A percentile compares a stretch with the other conserved stretches of the same genome.
Evolutionary conservation across 1,140 invertebrate species (phyloP).

Genomic region (Rhopalosiphum padi): DNA sequence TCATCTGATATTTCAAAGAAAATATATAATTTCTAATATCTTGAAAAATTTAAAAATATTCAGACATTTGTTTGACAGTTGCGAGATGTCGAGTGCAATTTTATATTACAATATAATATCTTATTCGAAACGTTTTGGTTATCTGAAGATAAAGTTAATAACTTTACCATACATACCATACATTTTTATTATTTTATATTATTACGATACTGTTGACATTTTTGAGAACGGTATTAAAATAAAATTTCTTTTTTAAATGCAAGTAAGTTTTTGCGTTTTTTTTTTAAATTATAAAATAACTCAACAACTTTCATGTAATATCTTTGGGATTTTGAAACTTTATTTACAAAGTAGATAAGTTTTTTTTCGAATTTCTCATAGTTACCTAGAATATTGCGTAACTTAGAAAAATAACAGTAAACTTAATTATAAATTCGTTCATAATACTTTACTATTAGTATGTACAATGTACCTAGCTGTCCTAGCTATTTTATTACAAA

Average conservation of each 20-base stretch:
- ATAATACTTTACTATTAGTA: neutral
- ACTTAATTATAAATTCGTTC: neutral
- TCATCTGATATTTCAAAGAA: neutral
- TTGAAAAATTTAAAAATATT: neutral
- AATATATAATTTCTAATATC: neutral
- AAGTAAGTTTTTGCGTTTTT: neutral
- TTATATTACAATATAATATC: neutral
- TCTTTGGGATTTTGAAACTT: neutral
- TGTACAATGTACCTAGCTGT: too few species aligned
- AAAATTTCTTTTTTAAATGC: neutral
- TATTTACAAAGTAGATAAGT: neutral
- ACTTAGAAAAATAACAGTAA: neutral
- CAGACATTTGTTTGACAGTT: too few species aligned
- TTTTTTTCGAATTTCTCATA: neutral
- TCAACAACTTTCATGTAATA: neutral
- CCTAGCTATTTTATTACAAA: neutral
- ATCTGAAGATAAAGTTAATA: neutral
- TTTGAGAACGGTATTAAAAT: neutral
- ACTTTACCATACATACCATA: neutral
- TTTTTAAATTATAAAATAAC: slow-evolving; percentile 19
- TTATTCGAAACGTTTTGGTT: neutral
- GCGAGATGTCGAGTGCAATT: neutral
- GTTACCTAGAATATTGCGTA: neutral
- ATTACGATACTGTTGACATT: neutral
- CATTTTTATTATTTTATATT: neutral